Evolutionary conservation across 2,888 invertebrate species (phyloP).

Genomic region (Spodoptera exigua): DNA sequence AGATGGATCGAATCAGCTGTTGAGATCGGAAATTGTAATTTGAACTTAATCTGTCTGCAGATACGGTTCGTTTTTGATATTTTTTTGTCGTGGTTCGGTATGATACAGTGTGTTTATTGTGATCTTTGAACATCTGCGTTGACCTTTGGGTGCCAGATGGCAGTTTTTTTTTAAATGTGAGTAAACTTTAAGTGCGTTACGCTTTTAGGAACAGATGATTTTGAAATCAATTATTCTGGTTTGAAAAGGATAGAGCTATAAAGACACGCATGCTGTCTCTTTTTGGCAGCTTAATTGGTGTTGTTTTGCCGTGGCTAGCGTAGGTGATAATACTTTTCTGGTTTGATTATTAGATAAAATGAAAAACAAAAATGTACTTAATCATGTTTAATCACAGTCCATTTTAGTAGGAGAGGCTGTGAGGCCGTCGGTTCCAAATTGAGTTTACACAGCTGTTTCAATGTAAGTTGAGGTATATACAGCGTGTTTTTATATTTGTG

Average conservation of each 20-base stretch:
- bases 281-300: no score
- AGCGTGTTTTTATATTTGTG: conserved; percentile 47
- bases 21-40: conserved; percentile 20
- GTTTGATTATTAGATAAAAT: no score
- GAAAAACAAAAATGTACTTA: no score
- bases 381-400: no score
- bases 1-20: conserved; percentile 54
- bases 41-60: conserved; percentile 1
- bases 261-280: no score
- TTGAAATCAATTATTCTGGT: not conserved
- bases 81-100: conserved; percentile 36
- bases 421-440: conserved; percentile 9
- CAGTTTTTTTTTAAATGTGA: conserved; percentile 37
- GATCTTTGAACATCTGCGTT: conserved; percentile 52
- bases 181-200: conserved; percentile 24
- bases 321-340: no score
- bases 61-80: conserved; percentile 40
- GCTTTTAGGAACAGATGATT: conserved; percentile 22
- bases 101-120: conserved; percentile 30
- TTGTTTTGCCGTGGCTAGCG: no score
- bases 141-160: conserved; percentile 59
- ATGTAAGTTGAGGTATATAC: conserved; percentile 18
- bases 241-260: no score
- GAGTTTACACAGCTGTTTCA: no score
- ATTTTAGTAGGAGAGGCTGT: no score